phyloP scores from a whole-genome alignment of 35 echinoderm and acorn worm genomes.

The Acanthaster planci region DNA sequence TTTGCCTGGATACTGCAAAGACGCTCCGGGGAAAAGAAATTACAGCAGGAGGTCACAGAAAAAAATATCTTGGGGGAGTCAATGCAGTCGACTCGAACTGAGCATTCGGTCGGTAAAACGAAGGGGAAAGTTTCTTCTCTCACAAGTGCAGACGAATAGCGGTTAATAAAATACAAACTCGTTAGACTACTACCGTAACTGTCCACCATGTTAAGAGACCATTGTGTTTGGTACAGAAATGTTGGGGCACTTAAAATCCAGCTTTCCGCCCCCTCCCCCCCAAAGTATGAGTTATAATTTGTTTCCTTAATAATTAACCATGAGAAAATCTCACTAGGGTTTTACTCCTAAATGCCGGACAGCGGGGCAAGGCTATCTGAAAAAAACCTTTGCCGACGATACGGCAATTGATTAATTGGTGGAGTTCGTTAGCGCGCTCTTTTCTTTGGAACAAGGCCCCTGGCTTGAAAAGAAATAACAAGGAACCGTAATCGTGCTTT shows the following conservation, averaged over 20 bases:
- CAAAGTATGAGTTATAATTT: constrained; percentile 1
- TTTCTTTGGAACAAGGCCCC: no score
- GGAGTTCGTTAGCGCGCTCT: no score
- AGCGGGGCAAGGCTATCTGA: no score
- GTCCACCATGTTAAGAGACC: background rate
- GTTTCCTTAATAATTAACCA: constrained; percentile 21
- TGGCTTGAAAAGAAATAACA: no score
- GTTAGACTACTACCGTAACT: background rate
- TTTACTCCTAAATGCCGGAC: no score
- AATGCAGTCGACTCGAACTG: background rate
- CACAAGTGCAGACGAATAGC: background rate
- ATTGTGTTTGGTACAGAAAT: background rate
- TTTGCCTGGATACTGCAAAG: constrained; percentile 10
- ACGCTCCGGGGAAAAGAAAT: constrained; percentile 13
- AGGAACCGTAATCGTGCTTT: no score
- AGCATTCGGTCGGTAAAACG: background rate
- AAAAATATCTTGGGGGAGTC: background rate
- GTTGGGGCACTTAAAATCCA: background rate
- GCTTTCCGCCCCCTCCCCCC: background rate
- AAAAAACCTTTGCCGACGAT: no score
- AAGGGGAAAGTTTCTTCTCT: background rate
- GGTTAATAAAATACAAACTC: constrained; percentile 23
- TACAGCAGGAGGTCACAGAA: background rate
- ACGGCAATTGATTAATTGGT: no score
- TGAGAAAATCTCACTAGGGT: no score